phyloP scores from a whole-genome alignment of 2,797 vertebrate species.

The Apodemus agrarius region DNA sequence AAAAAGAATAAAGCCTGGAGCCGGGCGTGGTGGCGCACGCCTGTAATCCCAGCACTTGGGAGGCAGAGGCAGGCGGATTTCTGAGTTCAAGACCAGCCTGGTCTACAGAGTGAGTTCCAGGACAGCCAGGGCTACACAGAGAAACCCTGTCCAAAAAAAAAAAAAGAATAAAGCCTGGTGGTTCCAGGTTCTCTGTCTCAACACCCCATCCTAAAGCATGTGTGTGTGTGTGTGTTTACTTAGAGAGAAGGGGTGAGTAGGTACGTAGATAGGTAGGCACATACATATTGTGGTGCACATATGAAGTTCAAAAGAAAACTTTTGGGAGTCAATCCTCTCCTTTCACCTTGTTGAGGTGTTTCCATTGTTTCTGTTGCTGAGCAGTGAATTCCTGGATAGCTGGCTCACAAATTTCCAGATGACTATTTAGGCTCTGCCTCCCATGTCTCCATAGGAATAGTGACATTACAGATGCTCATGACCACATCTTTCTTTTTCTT shows the following conservation, averaged over 20 bases:
- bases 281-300: neutral
- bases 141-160: no score
- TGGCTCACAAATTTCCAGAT: neutral
- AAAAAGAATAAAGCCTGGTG: neutral
- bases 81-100: no score
- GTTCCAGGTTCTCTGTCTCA: neutral
- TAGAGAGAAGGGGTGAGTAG: neutral
- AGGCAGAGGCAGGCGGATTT: no score
- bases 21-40: no score
- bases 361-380: neutral
- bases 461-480: neutral
- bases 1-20: no score
- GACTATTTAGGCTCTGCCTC: neutral
- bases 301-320: neutral
- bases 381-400: neutral
- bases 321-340: neutral
- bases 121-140: no score
- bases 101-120: no score
- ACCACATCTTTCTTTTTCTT: neutral
- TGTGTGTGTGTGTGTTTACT: neutral
- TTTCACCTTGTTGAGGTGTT: neutral
- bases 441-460: neutral
- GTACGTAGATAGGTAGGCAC: neutral
- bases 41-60: no score
- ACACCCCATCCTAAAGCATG: neutral